Percentiles rank a stretch among this genome's conserved stretches.
Evolutionary conservation across 2,797 vertebrate genomes (phyloP).

Genomic region (Eurystomus glaucurus): DNA sequence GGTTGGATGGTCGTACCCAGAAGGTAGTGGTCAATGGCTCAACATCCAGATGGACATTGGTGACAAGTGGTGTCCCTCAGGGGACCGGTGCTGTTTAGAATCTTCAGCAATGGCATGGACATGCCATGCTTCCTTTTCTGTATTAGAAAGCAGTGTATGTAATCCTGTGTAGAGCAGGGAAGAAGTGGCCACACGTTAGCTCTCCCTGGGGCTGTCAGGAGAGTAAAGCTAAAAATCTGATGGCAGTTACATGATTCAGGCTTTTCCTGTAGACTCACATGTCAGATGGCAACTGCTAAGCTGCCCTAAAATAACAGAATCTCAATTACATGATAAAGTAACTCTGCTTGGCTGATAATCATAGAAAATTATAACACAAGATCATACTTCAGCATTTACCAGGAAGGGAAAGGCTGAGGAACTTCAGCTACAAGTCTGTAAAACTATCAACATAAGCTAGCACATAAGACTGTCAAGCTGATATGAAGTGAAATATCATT

Average conservation of each 20-base stretch:
- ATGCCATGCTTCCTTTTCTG: accelerated
- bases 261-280: neutral
- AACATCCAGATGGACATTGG: too few species aligned
- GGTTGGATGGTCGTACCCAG: neutral
- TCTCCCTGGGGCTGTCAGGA: neutral
- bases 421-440: neutral
- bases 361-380: conserved; percentile 5
- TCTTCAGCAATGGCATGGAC: neutral
- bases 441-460: neutral
- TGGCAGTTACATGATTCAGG: neutral
- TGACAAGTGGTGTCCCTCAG: too few species aligned
- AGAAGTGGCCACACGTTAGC: neutral
- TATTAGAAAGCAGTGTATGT: neutral
- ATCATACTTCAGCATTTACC: neutral
- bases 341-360: neutral
- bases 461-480: neutral
- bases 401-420: neutral
- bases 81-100: neutral
- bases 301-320: neutral
- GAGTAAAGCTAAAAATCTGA: neutral
- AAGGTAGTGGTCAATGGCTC: neutral
- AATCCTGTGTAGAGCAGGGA: neutral
- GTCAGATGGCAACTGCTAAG: neutral
- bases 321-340: neutral
- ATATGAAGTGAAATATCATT: neutral